Evolutionary conservation across 2,888 invertebrate genomes (phyloP).

Genomic region (Cantharis nigra): DNA sequence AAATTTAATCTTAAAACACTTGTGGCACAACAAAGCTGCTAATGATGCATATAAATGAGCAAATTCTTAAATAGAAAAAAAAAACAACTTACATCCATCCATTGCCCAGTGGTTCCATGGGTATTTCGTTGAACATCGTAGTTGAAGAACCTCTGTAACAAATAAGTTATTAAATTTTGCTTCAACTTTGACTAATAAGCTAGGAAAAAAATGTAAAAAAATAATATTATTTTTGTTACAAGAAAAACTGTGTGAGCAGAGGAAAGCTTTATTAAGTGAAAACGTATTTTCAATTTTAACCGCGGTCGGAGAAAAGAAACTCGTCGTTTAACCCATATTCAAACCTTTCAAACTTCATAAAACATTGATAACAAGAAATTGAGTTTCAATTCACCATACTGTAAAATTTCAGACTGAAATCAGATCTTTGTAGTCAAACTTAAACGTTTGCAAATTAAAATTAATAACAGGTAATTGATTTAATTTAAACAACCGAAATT

Average conservation of each 20-base stretch:
- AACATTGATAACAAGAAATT: not conserved
- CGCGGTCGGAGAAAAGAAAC: not conserved
- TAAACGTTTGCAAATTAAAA: not conserved
- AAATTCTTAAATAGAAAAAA: not conserved
- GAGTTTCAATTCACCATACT: not conserved
- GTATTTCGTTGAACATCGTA: conserved; percentile 58
- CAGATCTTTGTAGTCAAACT: not conserved
- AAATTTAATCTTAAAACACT: too few species aligned
- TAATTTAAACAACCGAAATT: not conserved
- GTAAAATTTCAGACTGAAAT: not conserved
- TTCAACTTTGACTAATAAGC: too few species aligned
- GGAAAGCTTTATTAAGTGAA: not conserved
- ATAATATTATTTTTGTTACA: not conserved
- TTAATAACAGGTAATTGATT: not conserved
- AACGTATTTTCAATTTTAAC: not conserved
- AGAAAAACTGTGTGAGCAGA: not conserved
- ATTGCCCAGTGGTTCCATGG: conserved; percentile 59
- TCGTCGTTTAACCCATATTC: not conserved
- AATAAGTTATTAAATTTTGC: conserved; percentile 19
- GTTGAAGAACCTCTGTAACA: conserved; percentile 59
- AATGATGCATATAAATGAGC: not conserved
- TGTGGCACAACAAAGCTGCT: conserved; percentile 33
- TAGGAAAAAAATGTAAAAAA: not conserved
- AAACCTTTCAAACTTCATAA: not conserved
- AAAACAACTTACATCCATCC: conserved; percentile 61